These are phyloP conservation scores for Patella caerulea DNA, from an alignment of 2,888 invertebrate genomes.

Conservation along the genomic window DNA sequence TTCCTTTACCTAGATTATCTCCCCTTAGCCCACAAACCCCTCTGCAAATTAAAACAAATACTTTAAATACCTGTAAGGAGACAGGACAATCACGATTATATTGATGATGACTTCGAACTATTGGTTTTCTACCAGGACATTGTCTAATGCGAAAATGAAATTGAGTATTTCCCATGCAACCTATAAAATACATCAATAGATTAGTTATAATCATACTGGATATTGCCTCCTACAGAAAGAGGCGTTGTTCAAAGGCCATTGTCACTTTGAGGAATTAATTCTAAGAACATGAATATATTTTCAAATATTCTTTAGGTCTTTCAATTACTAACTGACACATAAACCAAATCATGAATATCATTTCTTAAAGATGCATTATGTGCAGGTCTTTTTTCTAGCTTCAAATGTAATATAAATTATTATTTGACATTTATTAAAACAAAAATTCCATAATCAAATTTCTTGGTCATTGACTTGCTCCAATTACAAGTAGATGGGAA, in stretches of 20 bases:
- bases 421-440: no score
- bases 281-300: conserved; percentile 3
- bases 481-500: no score
- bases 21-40: no score
- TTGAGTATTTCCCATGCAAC: conserved; percentile 98
- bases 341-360: not conserved
- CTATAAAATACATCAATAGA: conserved; percentile 68
- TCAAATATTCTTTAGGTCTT: not conserved
- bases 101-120: conserved; percentile 69
- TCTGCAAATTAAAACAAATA: not conserved
- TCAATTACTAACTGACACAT: not conserved
- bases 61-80: conserved; percentile 67
- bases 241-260: not conserved
- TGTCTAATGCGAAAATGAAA: conserved; percentile 93
- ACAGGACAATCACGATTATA: conserved; percentile 79
- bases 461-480: not conserved
- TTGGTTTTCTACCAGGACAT: conserved; percentile 75
- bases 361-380: not conserved
- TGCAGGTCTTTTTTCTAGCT: not conserved
- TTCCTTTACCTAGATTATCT: no score
- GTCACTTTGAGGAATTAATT: no score
- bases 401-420: not conserved
- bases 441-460: no score
- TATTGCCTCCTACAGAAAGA: not conserved
- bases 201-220: not conserved